Evolutionary conservation across 2,113 vertebrate species (phyloP).

Genomic region (Tor tambroides): DNA sequence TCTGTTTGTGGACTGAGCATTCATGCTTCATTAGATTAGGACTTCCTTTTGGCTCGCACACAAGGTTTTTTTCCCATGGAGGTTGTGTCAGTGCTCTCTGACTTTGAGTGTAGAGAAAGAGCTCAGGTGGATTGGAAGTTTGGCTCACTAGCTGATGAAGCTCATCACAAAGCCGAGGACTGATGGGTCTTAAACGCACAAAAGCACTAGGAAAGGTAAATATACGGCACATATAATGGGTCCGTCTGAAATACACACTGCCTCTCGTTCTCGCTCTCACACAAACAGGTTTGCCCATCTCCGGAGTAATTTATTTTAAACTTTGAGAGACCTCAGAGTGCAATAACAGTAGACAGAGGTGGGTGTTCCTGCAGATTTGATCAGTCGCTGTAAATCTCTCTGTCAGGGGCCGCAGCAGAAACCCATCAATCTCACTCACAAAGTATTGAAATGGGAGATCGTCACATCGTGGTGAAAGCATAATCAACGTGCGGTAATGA

Average conservation of each 20-base stretch:
- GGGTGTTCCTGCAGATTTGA: constrained; percentile 47
- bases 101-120: not conserved
- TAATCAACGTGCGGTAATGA: constrained; percentile 25
- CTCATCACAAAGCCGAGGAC: not conserved
- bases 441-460: constrained; percentile 49
- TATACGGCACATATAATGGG: not conserved
- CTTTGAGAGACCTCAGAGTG: constrained; percentile 39
- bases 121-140: not conserved
- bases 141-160: not conserved
- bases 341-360: constrained; percentile 41
- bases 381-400: constrained; percentile 51
- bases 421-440: constrained; percentile 52
- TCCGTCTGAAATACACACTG: not conserved
- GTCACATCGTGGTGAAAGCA: constrained; percentile 30
- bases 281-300: constrained; percentile 9
- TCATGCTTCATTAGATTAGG: constrained; percentile 36
- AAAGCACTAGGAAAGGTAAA: constrained; percentile 1
- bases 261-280: not conserved
- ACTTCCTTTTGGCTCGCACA: constrained; percentile 15
- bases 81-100: not conserved
- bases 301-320: constrained; percentile 53
- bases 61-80: constrained; percentile 6
- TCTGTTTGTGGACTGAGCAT: constrained; percentile 26
- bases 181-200: not conserved
- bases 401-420: constrained; percentile 41